These are phyloP conservation scores for Dryobotodes eremita DNA, from an alignment of 2,888 invertebrate species.

Conservation along the genomic window DNA sequence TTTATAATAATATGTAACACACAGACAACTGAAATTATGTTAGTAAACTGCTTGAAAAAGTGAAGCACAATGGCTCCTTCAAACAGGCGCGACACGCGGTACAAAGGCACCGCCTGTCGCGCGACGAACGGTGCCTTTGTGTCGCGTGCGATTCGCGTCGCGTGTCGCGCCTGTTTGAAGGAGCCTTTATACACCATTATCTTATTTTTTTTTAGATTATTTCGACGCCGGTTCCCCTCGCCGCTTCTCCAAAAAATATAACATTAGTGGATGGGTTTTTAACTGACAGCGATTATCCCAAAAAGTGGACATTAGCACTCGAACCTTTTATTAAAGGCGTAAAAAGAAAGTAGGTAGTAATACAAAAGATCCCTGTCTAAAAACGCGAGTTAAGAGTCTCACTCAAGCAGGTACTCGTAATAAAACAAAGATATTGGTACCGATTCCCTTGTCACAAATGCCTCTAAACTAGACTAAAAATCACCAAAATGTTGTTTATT, in stretches of 20 bases:
- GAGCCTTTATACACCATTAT: not conserved
- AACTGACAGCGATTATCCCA: not conserved
- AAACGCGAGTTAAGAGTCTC: not conserved
- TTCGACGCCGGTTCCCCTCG: not conserved
- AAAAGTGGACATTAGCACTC: slow-evolving; percentile 11
- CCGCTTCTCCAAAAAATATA: not conserved
- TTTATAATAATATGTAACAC: not conserved
- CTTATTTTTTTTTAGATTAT: not conserved
- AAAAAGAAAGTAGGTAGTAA: not conserved
- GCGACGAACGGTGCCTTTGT: too few species aligned
- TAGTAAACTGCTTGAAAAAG: not conserved
- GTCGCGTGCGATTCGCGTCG: too few species aligned
- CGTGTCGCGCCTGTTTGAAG: too few species aligned
- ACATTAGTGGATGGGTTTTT: not conserved
- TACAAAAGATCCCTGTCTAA: slow-evolving; percentile 12
- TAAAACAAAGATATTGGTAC: not conserved
- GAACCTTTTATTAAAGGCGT: slow-evolving; percentile 3
- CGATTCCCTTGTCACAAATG: too few species aligned
- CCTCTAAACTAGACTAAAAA: too few species aligned
- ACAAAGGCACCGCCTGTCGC: too few species aligned
- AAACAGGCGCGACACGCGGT: too few species aligned
- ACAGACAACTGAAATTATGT: not conserved
- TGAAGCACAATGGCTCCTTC: not conserved
- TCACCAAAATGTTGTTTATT: too few species aligned
- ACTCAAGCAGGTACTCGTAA: not conserved